Base-by-base conservation (phyloP, 2,888 invertebrate genomes). In the Geophilus truncorum region DNA sequence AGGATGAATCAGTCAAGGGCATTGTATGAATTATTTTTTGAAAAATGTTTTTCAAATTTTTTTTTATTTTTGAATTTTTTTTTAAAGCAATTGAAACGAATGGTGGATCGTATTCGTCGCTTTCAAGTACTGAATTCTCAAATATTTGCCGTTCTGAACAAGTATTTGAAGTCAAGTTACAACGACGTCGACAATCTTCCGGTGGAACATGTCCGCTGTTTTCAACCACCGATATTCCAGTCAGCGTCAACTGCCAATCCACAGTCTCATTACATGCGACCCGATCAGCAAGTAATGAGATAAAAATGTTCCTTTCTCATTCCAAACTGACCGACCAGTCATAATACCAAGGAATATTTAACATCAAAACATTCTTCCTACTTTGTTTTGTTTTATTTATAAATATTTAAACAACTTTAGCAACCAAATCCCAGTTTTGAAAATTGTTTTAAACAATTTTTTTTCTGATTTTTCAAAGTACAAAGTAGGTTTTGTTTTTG, bases 51-150 rank as follows among this genome's bases (percentile, higher is more conserved):
- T 32, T 2, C 7, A 40, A 40, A n/a, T 70, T 32, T 78, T 78
- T 32, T 62, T 40, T 25, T 18, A 78, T 82, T 79, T 6, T 34
- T 36, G 18, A 79, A 40, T 84, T 84, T 84, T 85, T 84, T 83
- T 83, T 88, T 86, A 84, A 87, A 97, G 96, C 94, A 93, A 83
- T 89, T 98, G 84, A 97, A 97, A 86, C 91, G 95, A 81, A 97
- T 98, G 97, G 97, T 97, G 82, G 98, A 99, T 88, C 91, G 98
- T 83, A 97, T 99, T 85, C 91, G 98, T 76, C 92, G 98, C 81
- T 98, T 98, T 89, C 98, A 99, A 89, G 97, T 99, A 82, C 90
- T 99, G 81, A 99, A 99, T 89, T 97, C 96, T 12, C 98, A 99
- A 90, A 96, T 98, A 84, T 97, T 97, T 89, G 96, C 97, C 70